Evolutionary conservation across 1,140 invertebrate genomes (phyloP).

Genomic region (Coenobita brevimanus): DNA sequence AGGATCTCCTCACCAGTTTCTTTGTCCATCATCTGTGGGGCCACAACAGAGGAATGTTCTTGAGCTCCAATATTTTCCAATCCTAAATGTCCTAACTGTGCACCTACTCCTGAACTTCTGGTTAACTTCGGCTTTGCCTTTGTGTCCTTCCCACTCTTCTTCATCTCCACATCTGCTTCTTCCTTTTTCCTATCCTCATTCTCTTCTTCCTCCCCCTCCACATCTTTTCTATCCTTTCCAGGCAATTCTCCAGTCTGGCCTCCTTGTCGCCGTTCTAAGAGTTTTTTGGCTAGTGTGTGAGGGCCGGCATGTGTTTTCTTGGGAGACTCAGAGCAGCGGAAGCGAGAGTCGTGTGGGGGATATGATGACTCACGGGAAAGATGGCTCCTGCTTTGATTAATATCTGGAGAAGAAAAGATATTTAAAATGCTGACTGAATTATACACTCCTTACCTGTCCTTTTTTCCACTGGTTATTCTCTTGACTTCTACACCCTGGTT

Average conservation of each 20-base stretch:
- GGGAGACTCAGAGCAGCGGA: conserved; percentile 38
- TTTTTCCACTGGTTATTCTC: too few relatives aligned
- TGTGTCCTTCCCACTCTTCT: not conserved
- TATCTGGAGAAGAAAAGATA: not conserved
- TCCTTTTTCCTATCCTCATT: conserved; percentile 10
- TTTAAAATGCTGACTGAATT: too few relatives aligned
- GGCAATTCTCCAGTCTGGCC: too few relatives aligned
- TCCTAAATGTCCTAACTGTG: too few relatives aligned
- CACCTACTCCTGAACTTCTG: too few relatives aligned
- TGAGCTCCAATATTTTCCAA: too few relatives aligned
- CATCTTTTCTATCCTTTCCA: too few relatives aligned
- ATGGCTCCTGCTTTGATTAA: not conserved
- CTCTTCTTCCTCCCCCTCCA: not conserved
- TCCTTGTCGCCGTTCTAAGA: too few relatives aligned
- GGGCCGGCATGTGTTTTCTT: conserved; percentile 20
- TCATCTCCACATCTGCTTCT: not conserved
- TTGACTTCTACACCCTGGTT: too few relatives aligned
- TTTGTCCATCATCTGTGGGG: not conserved
- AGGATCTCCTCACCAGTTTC: conserved; percentile 16
- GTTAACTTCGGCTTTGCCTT: not conserved
- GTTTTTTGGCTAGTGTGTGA: not conserved
- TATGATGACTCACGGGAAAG: conserved; percentile 52
- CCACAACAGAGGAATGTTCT: not conserved
- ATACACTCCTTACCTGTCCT: too few relatives aligned
- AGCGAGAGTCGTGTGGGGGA: conserved; percentile 20